Conservation (phyloP, 2,888 invertebrate species). For the Drosophila macrospina region DNA sequence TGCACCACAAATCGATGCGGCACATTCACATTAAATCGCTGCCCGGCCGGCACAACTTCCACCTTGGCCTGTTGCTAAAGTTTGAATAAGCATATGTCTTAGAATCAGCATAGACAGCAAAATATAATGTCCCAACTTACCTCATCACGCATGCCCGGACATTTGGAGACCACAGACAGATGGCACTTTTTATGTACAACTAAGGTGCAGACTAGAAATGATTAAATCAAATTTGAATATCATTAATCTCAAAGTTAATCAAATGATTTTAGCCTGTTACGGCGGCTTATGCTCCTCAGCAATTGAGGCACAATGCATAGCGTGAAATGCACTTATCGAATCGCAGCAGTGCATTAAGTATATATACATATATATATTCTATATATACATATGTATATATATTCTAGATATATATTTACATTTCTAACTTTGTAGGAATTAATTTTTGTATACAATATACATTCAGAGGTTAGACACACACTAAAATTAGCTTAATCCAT, state of each 20-base stretch:
- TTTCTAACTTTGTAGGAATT: constrained; percentile 37
- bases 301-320: constrained; percentile 25
- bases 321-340: constrained; percentile 26
- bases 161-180: constrained; percentile 98
- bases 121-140: constrained; percentile 78
- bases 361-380: constrained; percentile 13
- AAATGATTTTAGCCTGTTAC: constrained; percentile 18
- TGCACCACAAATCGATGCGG: constrained; percentile 98
- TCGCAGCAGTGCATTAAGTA: constrained; percentile 47
- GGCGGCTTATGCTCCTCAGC: constrained; percentile 16
- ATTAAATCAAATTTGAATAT: constrained; percentile 49
- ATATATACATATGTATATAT: constrained; percentile 22
- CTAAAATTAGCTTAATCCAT: constrained; percentile 32
- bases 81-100: not conserved
- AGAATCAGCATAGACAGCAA: not conserved
- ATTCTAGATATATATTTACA: constrained; percentile 47
- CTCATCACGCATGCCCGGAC: constrained; percentile 98
- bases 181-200: constrained; percentile 99
- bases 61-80: constrained; percentile 86
- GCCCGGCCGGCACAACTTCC: constrained; percentile 88
- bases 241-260: constrained; percentile 39
- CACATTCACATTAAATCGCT: constrained; percentile 98
- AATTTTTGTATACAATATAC: constrained; percentile 38
- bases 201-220: constrained; percentile 96
- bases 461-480: constrained; percentile 57